Percentiles rank a stretch among this genome's conserved stretches.
These are phyloP conservation scores for Florisuga fusca DNA, from an alignment of 2,797 vertebrate species.

Conservation along the genomic window DNA sequence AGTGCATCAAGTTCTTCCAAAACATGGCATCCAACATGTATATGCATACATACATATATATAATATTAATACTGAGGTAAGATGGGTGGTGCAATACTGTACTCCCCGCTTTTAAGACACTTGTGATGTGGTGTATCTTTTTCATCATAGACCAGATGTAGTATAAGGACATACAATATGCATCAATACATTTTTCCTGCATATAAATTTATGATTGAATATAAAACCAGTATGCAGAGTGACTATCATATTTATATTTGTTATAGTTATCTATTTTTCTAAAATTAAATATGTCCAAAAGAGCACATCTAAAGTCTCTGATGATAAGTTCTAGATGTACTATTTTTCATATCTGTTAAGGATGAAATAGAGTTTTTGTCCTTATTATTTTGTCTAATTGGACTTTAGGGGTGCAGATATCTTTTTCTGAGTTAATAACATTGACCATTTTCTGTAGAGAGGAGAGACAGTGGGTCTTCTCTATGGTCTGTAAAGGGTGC, in stretches of 20 bases:
- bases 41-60: background rate
- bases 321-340: background rate
- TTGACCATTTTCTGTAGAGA: background rate
- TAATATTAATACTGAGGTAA: background rate
- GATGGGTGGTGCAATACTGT: background rate
- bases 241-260: background rate
- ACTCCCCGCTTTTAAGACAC: background rate
- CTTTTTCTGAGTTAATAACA: background rate
- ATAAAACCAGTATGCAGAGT: background rate
- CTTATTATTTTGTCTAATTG: background rate
- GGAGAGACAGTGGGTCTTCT: background rate
- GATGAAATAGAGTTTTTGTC: background rate
- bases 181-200: background rate
- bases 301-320: background rate
- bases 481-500: background rate
- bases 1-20: background rate
- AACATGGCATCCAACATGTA: background rate
- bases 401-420: fast-evolving
- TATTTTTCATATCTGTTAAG: background rate
- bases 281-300: background rate
- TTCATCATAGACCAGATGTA: background rate
- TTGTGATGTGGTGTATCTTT: background rate
- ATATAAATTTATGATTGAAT: background rate
- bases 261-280: background rate
- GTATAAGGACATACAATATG: background rate